phyloP scores from a whole-genome alignment of 1,140 invertebrate genomes.

The Neotoxoptera formosana region DNA sequence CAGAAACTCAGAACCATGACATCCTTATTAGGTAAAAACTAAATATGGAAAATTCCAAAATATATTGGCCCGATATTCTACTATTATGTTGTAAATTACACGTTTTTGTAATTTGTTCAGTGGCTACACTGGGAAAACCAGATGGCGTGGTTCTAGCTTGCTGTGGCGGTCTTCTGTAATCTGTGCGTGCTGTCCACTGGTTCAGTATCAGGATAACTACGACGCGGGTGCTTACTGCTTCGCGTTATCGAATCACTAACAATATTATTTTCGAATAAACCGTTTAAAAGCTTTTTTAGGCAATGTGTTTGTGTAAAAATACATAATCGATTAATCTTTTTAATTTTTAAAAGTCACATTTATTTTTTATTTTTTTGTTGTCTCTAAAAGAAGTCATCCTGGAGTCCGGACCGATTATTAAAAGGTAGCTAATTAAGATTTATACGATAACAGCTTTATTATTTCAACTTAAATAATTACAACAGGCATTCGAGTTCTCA shows the following conservation, averaged over 20 bases:
- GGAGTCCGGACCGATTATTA: slow-evolving; percentile 51
- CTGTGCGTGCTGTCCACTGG: neutral
- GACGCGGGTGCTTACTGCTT: neutral
- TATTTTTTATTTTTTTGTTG: neutral
- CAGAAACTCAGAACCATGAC: too few species aligned
- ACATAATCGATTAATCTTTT: neutral
- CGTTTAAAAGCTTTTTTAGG: neutral
- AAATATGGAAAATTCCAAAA: too few species aligned
- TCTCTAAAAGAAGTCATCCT: slow-evolving; percentile 24
- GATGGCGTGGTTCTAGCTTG: neutral
- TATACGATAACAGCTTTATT: neutral
- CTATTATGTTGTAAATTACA: neutral
- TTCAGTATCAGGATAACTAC: slow-evolving; percentile 1
- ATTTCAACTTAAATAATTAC: neutral
- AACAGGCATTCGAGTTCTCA: neutral
- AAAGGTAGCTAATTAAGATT: slow-evolving; percentile 7
- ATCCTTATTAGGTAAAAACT: too few species aligned
- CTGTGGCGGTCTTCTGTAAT: slow-evolving; percentile 31
- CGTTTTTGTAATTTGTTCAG: neutral
- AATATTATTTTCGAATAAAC: neutral
- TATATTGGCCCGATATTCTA: neutral
- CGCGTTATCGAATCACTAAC: neutral
- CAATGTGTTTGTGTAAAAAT: neutral
- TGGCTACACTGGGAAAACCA: slow-evolving; percentile 19
- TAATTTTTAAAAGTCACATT: neutral